Evolutionary conservation across 1,140 invertebrate species (phyloP), one percentile per base, ranked within the genome.

Genomic region (Lordiphosa collinella): DNA sequence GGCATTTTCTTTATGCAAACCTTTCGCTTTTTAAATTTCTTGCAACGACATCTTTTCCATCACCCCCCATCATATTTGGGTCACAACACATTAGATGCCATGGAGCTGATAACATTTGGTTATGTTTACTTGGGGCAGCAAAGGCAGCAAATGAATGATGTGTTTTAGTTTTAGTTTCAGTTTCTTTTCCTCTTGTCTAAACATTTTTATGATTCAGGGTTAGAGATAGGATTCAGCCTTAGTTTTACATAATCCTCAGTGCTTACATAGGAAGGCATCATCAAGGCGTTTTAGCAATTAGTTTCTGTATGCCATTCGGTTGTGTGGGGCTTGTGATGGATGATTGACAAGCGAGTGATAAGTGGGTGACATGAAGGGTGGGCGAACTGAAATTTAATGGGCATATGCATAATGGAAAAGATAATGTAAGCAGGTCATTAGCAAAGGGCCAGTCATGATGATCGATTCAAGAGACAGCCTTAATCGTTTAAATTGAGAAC

Each of bases 161-260:
- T 37, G 29, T 10, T 4, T 37, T 9, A 43, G 13, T 49, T 22
- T 25, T 32, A 16, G 29, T 12, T 5, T 48, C 16, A 13, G 22
- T 18, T 29, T 22, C 32, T 29, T 49, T 43, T 36, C 25, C 36
- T 51, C 59, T 74, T 67, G 61, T 66, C 70, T 76, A 82, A 80
- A 80, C 76, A 80, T 82, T 80, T 75, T 82, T 80, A 68, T 55
- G 76, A 80, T 76, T 80, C 76, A 80, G 76, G 76, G 76, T 82
- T 80, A 84, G 65, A 82, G 75, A 80, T 80, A 82, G 50, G 73
- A 38, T 50, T 66, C 43, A 66, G 46, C 54, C 38, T 41, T 59
- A 62, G 64, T 67, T 80, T 76, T 80, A 80, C 61, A 82, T 80
- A 80, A 80, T 75, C 65, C 51, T 47, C 48, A 56, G 51, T 79